phyloP scores from a whole-genome alignment of 2,797 vertebrate genomes.

The Urophycis tenuis region DNA sequence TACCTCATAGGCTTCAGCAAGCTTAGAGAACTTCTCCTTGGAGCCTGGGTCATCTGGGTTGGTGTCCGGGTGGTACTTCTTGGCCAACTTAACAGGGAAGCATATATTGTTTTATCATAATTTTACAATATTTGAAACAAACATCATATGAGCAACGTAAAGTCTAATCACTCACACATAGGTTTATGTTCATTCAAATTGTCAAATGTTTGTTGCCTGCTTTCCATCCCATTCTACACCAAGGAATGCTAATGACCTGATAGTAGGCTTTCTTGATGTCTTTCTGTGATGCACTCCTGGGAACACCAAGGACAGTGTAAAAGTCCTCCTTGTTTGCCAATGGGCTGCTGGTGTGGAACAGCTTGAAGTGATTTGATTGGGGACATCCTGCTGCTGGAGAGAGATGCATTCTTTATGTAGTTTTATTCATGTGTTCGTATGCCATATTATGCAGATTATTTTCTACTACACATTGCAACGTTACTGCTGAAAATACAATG shows the following conservation, averaged over 20 bases:
- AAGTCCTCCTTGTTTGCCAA: constrained; percentile 74
- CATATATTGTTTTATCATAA: background rate
- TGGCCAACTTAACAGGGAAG: constrained; percentile 75
- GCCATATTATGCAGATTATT: background rate
- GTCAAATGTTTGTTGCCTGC: background rate
- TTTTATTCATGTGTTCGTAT: background rate
- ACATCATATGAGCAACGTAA: background rate
- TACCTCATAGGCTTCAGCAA: constrained; percentile 96
- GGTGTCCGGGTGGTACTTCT: constrained; percentile 94
- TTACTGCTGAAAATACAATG: background rate
- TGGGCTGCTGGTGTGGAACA: constrained; percentile 69
- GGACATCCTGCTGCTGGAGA: constrained; percentile 51
- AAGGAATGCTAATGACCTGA: constrained; percentile 68
- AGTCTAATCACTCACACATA: background rate
- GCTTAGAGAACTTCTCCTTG: constrained; percentile 91
- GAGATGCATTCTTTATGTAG: background rate
- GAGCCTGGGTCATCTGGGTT: constrained; percentile 91
- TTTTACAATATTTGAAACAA: background rate
- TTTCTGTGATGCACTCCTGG: constrained; percentile 80
- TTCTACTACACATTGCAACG: background rate
- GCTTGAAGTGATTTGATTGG: constrained; percentile 39
- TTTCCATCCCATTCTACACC: background rate
- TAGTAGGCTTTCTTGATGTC: constrained; percentile 97
- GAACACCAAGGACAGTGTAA: constrained; percentile 83
- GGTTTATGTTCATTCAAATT: background rate